These are phyloP conservation scores for Halocynthia aurantium DNA, from an alignment of 23 tunicate genomes.

Conservation along the genomic window DNA sequence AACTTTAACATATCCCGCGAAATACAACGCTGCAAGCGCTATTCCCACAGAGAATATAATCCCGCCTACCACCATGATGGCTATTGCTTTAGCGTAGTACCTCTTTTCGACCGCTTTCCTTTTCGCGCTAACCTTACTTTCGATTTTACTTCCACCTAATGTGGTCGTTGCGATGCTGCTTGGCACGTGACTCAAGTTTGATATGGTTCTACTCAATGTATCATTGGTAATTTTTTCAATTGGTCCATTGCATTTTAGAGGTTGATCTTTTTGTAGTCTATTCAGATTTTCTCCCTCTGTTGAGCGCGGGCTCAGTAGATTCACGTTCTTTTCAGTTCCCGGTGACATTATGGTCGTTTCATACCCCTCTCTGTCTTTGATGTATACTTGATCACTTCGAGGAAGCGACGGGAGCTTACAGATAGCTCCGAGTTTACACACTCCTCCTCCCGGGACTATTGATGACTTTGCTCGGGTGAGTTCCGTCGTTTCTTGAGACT, in stretches of 20 bases:
- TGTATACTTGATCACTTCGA: no score
- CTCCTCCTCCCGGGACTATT: no score
- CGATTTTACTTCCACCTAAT: conserved; percentile 38
- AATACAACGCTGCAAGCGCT: conserved; percentile 49
- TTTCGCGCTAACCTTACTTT: conserved; percentile 22
- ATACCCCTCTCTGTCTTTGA: no score
- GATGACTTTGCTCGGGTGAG: no score
- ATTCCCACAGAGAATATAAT: conserved; percentile 45
- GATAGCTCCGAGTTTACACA: no score
- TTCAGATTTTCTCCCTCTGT: no score
- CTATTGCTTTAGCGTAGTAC: conserved; percentile 77
- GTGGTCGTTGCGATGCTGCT: conserved; percentile 22
- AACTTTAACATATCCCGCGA: conserved; percentile 26
- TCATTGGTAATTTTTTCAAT: conserved; percentile 18
- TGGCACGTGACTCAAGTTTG: conserved; percentile 16
- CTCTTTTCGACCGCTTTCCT: conserved; percentile 9
- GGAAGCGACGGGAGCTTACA: no score
- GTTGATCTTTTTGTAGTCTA: no score
- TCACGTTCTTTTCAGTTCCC: no score
- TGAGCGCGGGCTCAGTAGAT: no score
- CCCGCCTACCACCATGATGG: conserved; percentile 64
- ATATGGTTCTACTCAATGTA: conserved; percentile 10
- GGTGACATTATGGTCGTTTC: no score
- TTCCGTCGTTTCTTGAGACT: no score
- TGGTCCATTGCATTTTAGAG: conserved; percentile 14